phyloP scores from a whole-genome alignment of 1,140 invertebrate genomes.

The Drosophila tristis region DNA sequence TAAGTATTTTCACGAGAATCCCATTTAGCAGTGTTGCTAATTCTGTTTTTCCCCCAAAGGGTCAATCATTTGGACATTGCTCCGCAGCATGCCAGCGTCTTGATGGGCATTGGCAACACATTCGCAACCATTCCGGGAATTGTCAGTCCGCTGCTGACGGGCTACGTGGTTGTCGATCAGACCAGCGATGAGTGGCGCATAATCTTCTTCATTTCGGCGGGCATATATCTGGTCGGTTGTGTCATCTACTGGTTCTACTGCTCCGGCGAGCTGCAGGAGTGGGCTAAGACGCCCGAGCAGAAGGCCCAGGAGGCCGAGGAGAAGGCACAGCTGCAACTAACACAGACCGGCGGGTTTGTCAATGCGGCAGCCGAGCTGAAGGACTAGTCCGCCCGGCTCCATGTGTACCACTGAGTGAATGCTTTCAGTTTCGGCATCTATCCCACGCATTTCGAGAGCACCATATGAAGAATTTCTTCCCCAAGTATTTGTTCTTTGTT shows the following conservation, averaged over 20 bases:
- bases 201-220: slow-evolving; percentile 93
- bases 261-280: slow-evolving; percentile 91
- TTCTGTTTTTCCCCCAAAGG: slow-evolving; percentile 84
- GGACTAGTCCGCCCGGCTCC: slow-evolving; percentile 35
- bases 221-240: slow-evolving; percentile 91
- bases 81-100: slow-evolving; percentile 91
- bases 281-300: slow-evolving; percentile 86
- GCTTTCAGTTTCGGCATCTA: slow-evolving; percentile 33
- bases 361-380: slow-evolving; percentile 71
- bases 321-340: slow-evolving; percentile 64
- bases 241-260: slow-evolving; percentile 92
- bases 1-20: slow-evolving; percentile 77
- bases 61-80: slow-evolving; percentile 95
- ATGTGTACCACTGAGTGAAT: slow-evolving; percentile 28
- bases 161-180: slow-evolving; percentile 90
- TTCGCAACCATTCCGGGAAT: slow-evolving; percentile 95
- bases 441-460: slow-evolving; percentile 35
- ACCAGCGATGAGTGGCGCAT: slow-evolving; percentile 90
- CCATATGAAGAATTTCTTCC: slow-evolving; percentile 51
- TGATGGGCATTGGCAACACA: slow-evolving; percentile 96
- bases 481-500: slow-evolving; percentile 60
- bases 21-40: background rate
- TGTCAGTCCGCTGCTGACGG: slow-evolving; percentile 91
- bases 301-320: slow-evolving; percentile 62
- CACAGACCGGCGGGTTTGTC: slow-evolving; percentile 55